phyloP scores from a whole-genome alignment of 1,140 invertebrate species.

The Ooceraea biroi region DNA sequence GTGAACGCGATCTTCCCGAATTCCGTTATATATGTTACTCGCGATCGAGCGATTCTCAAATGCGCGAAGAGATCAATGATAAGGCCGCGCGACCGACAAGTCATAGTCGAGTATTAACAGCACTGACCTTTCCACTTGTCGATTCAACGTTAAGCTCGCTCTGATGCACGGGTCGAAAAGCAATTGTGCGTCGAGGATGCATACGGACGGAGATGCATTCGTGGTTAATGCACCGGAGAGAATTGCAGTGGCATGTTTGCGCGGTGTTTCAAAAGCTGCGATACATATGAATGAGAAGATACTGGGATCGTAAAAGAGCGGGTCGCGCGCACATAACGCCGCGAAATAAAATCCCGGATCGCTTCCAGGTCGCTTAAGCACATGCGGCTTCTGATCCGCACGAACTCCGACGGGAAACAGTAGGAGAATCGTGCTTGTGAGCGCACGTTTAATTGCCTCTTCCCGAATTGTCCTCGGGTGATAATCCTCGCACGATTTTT shows the following conservation, averaged over 20 bases:
- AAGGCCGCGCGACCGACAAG: slow-evolving; percentile 8
- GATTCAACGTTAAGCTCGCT: slow-evolving; percentile 51
- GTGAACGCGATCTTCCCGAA: not conserved
- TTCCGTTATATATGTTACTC: too few species aligned
- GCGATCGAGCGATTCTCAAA: not conserved
- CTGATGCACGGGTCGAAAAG: slow-evolving; percentile 22
- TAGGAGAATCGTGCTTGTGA: not conserved
- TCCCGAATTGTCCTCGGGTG: not conserved
- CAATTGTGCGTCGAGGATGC: slow-evolving; percentile 49
- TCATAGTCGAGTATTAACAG: slow-evolving; percentile 58
- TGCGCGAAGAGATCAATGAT: not conserved
- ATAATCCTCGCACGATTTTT: too few species aligned
- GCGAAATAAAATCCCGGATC: slow-evolving; percentile 24
- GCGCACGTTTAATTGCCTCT: not conserved
- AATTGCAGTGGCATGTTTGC: slow-evolving; percentile 59
- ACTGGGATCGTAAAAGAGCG: slow-evolving; percentile 1
- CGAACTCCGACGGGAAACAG: not conserved
- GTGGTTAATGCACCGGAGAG: slow-evolving; percentile 51
- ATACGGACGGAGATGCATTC: slow-evolving; percentile 13
- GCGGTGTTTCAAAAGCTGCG: slow-evolving; percentile 46
- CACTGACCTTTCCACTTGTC: slow-evolving; percentile 68
- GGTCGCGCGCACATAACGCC: not conserved
- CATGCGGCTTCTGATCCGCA: not conserved
- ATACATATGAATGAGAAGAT: slow-evolving; percentile 58
- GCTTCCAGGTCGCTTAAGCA: slow-evolving; percentile 21